Conservation (phyloP, 2,113 vertebrate genomes). For the Leptodactylus fuscus region DNA sequence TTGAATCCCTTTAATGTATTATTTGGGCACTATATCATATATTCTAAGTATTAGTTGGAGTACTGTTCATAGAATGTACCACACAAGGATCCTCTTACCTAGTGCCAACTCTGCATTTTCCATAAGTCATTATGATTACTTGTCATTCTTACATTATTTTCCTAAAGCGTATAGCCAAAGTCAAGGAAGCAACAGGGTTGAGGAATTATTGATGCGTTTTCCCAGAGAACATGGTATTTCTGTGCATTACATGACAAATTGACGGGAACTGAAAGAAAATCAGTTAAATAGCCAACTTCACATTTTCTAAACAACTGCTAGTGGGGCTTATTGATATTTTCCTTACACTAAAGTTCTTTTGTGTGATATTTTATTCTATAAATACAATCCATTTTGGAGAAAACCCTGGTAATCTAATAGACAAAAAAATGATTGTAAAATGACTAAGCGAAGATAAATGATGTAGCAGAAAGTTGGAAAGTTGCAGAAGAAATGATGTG, state of each 20-base stretch:
- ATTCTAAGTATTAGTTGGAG: too few relatives aligned
- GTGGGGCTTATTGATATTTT: constrained; percentile 8
- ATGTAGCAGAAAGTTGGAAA: not conserved
- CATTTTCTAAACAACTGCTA: not conserved
- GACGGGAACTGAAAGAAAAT: not conserved
- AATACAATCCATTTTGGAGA: not conserved
- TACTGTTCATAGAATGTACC: too few relatives aligned
- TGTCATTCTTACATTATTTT: not conserved
- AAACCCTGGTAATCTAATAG: constrained; percentile 1
- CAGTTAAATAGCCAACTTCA: not conserved
- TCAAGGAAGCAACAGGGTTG: not conserved
- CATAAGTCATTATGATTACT: not conserved
- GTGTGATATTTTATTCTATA: not conserved
- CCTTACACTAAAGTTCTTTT: not conserved
- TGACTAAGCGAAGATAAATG: not conserved
- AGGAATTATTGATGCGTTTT: constrained; percentile 2
- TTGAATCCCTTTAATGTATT: too few relatives aligned
- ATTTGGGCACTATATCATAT: too few relatives aligned
- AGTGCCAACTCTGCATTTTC: too few relatives aligned
- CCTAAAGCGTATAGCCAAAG: not conserved
- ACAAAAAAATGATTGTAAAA: not conserved
- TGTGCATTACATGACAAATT: not conserved
- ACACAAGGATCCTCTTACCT: not conserved
- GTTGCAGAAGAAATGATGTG: not conserved
- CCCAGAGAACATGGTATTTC: not conserved